Base-by-base conservation (phyloP, 2,888 invertebrate species). In the Pyrgus malvae region DNA sequence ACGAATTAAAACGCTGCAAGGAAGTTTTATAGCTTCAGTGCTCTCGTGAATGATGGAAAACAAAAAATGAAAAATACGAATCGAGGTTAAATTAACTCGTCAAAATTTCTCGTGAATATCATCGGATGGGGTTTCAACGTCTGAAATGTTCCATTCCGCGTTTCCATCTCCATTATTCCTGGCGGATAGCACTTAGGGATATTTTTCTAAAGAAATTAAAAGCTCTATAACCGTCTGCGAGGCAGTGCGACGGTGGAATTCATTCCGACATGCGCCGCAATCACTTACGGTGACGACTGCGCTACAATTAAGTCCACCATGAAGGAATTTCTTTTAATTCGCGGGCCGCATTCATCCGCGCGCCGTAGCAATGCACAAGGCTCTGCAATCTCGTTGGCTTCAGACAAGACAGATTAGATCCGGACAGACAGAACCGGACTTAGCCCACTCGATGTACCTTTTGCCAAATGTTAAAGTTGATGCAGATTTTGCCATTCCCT, bases 301-400 rank as follows among this genome's bases (percentile, higher is more conserved):
- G 23, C 23, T 50, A 57, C 63, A 64, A 63, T 63, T 60, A 60
- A 58, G 64, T 62, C 60, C 55, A 50, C 49, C 49, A 23, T 49
- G 40, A 57, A 61, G 61, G 61, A 60, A 60, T 64, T 61, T 62
- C 63, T 64, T 62, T 61, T 60, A 59, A 61, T 59, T 56, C 49
- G 33, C 54, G 46, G 1, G 23, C 45, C n/a, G 21, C 37, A 21
- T 45, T 35, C 25, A 38, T 19, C 7, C 33, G 27, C 33, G 33
- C 33, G 33, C 1, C 16, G 12, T 4, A 5, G 31, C 31, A 16
- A 45, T 49, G 55, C 59, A 59, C 64, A 63, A 62, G 60, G 56
- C 62, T 49, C 61, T 49, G 51, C 63, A 62, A 64, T 66, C 61
- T 62, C 61, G 62, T 44, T 17, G 55, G 44, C 53, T 48, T 14